phyloP scores from a whole-genome alignment of 1,140 invertebrate genomes.

The Daktulosphaira vitifoliae region DNA sequence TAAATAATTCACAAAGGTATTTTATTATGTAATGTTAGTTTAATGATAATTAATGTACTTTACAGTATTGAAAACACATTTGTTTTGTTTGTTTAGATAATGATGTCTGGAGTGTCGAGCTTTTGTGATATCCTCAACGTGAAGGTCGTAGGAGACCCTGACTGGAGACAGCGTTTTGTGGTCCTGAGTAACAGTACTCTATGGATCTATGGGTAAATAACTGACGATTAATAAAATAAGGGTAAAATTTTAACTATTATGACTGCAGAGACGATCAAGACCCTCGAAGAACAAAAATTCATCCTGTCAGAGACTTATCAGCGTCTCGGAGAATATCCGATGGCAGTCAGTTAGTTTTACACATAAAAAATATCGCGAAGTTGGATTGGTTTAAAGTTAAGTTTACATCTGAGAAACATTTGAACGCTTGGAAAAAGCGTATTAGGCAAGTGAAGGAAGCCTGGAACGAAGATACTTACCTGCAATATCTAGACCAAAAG shows the following conservation, averaged over 20 bases:
- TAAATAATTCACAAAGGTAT: too few species aligned
- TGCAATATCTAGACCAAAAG: constrained; percentile 27
- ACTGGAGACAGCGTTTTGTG: constrained; percentile 19
- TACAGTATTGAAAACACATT: too few species aligned
- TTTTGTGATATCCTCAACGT: constrained; percentile 29
- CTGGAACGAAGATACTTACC: constrained; percentile 29
- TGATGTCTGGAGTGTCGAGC: constrained; percentile 16
- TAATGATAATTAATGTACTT: too few species aligned
- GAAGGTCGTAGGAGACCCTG: constrained; percentile 21
- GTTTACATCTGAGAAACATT: constrained; percentile 16
- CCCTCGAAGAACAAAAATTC: constrained; percentile 19
- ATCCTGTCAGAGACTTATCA: constrained; percentile 6
- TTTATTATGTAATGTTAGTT: too few species aligned
- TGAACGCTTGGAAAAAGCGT: constrained; percentile 18
- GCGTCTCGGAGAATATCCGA: constrained; percentile 17
- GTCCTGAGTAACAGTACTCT: constrained; percentile 24
- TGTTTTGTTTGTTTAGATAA: background rate
- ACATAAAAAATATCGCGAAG: constrained; percentile 22
- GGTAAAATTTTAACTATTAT: background rate
- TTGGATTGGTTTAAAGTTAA: constrained; percentile 26
- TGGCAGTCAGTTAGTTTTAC: constrained; percentile 15
- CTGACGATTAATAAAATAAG: background rate
- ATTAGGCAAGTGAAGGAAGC: constrained; percentile 27
- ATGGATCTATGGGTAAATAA: constrained; percentile 29
- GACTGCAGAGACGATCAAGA: constrained; percentile 17